Base-by-base conservation (phyloP, 2,888 invertebrate genomes). In the Polymixis flavicincta region DNA sequence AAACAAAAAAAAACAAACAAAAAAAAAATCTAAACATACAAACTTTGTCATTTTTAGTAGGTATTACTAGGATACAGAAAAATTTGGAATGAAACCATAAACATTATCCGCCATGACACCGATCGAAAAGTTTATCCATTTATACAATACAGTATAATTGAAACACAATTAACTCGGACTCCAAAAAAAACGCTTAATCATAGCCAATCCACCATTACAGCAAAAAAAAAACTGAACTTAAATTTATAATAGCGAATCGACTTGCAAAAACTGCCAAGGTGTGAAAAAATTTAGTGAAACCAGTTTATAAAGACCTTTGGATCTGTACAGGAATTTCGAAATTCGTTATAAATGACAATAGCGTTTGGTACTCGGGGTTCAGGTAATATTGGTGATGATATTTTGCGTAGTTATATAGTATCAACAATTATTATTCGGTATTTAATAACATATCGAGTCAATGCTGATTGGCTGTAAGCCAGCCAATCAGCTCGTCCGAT, bases 401-500 rank as follows among this genome's bases (percentile, higher is more conserved):
- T 92, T 93, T 88, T 87, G 83, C 83, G 73, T 87, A 78, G 77
- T 61, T 70, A 67, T 68, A 71, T 80, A 78, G 76, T 87, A 86
- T 87, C 83, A 87, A 84, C 78, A 89, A 83, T 90, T 91, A 88
- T 89, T 89, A 90, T 91, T 90, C 90, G 89, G 87, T 92, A 91
- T 93, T 93, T 92, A 92, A 93, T 92, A 92, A 89, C 86, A 87
- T 86, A 79, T 87, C 78, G 75, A 80, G 86, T 82, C 83, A 75
- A 52, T 80, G 84, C 85, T 89, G 83, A 95, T 96, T 95, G 96
- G 95, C 88, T 87, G 83, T 67, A 64, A 80, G 85, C 81, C 88
- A 85, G 72, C 96, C 95, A 96, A 96, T 96, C 88, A 87, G 86
- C 77, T 78, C 76, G 85, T 87, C 89, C 91, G 92, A 93, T 93